Conservation (phyloP, 2,888 invertebrate genomes). For the Timandra comae region DNA sequence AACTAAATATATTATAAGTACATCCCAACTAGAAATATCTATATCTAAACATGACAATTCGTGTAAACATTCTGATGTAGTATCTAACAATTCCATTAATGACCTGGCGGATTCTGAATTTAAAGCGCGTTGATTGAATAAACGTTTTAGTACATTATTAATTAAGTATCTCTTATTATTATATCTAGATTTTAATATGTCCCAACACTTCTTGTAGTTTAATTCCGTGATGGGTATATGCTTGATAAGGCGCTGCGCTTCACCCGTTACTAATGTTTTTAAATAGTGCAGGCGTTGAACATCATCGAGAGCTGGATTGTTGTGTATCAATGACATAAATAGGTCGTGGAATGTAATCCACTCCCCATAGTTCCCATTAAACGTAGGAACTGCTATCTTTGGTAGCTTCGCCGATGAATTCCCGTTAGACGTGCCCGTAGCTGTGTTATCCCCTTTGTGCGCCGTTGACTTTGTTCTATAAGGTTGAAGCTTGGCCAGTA, state of each 20-base stretch:
- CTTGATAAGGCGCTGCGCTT: conserved; percentile 2
- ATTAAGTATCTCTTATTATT: conserved; percentile 1
- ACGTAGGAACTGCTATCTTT: conserved; percentile 1
- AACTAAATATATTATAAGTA: background rate
- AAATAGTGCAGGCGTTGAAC: conserved; percentile 7
- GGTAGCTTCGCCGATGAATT: background rate
- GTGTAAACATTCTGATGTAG: conserved; percentile 3
- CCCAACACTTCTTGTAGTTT: conserved; percentile 5
- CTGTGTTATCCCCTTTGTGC: too few relatives aligned
- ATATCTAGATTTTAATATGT: background rate
- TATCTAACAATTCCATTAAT: conserved; percentile 4
- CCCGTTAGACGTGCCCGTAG: too few relatives aligned
- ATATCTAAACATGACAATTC: conserved; percentile 2
- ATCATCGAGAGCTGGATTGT: background rate
- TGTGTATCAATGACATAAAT: conserved; percentile 5
- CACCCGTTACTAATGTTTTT: conserved; percentile 3
- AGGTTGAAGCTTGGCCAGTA: background rate
- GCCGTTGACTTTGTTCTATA: background rate
- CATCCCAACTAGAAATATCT: conserved; percentile 2
- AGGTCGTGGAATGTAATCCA: conserved; percentile 5
- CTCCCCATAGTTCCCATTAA: conserved; percentile 5
- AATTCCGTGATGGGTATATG: conserved; percentile 2
- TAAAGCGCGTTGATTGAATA: background rate
- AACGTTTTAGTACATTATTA: conserved; percentile 1
- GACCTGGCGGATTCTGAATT: background rate